Percentiles rank a stretch among this genome's conserved stretches.
These are phyloP conservation scores for Echinometra lucunter DNA, from an alignment of 53 echinoderm and acorn worm species.

Conservation along the genomic window DNA sequence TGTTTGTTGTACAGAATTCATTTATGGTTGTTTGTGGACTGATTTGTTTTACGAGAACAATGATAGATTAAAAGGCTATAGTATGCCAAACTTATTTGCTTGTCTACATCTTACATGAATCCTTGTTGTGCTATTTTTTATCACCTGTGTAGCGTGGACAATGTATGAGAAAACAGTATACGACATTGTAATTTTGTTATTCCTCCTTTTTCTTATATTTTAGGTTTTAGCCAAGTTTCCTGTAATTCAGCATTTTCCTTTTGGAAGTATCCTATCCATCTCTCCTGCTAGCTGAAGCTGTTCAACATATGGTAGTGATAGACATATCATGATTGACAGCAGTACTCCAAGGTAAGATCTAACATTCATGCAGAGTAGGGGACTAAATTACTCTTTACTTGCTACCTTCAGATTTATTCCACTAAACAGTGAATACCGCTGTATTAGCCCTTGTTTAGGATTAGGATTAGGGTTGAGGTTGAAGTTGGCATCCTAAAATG, in stretches of 20 bases:
- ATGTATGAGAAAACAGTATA: background rate
- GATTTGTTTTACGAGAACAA: too few relatives aligned
- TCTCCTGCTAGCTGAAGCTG: conserved; percentile 75
- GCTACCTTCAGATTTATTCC: background rate
- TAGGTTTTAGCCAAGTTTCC: conserved; percentile 92
- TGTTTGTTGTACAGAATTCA: too few relatives aligned
- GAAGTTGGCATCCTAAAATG: background rate
- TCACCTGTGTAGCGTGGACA: too few relatives aligned
- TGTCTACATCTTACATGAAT: too few relatives aligned
- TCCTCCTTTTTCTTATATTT: background rate
- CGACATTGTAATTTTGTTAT: background rate
- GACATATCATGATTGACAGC: background rate
- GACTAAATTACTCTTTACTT: background rate
- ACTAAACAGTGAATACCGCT: background rate
- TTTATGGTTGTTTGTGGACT: too few relatives aligned
- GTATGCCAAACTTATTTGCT: too few relatives aligned
- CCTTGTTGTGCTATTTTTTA: too few relatives aligned
- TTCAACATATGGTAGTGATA: background rate
- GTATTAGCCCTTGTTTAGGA: background rate
- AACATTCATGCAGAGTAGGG: background rate
- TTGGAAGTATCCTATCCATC: conserved; percentile 90
- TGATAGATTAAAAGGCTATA: too few relatives aligned
- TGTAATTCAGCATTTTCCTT: conserved; percentile 91
- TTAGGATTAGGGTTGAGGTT: background rate
- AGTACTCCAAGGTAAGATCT: background rate